These are phyloP conservation scores for Amblyopsis rosae DNA, from an alignment of 2,113 vertebrate genomes.

Conservation along the genomic window DNA sequence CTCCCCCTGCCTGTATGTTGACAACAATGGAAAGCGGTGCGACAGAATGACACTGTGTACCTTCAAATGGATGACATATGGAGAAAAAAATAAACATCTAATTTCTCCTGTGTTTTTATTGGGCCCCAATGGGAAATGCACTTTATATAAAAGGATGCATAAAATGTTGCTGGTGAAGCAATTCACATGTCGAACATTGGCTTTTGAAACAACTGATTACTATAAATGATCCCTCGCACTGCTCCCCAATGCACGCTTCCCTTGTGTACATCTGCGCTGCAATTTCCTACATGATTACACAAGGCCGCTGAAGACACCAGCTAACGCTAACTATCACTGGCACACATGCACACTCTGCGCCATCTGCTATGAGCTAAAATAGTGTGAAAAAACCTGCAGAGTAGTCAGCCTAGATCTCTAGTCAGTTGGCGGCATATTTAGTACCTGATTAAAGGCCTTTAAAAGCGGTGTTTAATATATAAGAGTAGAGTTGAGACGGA, in stretches of 20 bases:
- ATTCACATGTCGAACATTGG: too few relatives aligned
- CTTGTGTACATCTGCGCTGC: not conserved
- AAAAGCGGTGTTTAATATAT: constrained; percentile 49
- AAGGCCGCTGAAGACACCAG: not conserved
- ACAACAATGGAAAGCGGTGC: too few relatives aligned
- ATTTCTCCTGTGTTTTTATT: too few relatives aligned
- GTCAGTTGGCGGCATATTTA: constrained; percentile 12
- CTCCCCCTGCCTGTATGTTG: not conserved
- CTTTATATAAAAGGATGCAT: too few relatives aligned
- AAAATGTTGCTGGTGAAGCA: too few relatives aligned
- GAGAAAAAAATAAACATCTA: too few relatives aligned
- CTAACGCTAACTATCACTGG: not conserved
- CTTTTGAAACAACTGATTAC: too few relatives aligned
- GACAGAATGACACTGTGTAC: too few relatives aligned
- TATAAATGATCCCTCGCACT: too few relatives aligned
- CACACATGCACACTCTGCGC: not conserved
- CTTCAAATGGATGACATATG: too few relatives aligned
- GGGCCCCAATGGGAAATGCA: too few relatives aligned
- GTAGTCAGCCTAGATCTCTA: not conserved
- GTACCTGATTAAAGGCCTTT: constrained; percentile 45
- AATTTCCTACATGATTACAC: not conserved
- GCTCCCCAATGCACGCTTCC: not conserved
- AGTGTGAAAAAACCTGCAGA: not conserved
- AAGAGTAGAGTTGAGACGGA: constrained; percentile 21
- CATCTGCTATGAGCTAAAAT: constrained; percentile 9